A percentile compares a stretch with the other conserved stretches of the same genome.
phyloP scores from a whole-genome alignment of 2,113 vertebrate species.

The Syngnathoides biaculeatus region DNA sequence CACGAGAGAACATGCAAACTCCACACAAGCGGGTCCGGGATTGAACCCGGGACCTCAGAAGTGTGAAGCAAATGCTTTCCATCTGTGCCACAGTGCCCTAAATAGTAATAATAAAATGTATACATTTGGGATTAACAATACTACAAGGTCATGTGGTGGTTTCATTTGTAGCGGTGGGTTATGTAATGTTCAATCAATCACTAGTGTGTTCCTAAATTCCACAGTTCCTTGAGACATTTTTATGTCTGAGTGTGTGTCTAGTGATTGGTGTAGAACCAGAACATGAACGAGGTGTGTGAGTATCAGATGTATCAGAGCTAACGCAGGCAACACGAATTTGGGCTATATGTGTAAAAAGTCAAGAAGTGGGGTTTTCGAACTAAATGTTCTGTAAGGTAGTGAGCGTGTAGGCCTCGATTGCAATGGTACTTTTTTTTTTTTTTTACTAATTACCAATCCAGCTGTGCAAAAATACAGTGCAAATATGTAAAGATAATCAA shows the following conservation, averaged over 20 bases:
- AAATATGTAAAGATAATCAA: not conserved
- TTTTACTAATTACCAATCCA: not conserved
- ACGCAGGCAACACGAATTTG: not conserved
- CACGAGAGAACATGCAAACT: too few relatives aligned
- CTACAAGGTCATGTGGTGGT: not conserved
- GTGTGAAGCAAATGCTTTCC: too few relatives aligned
- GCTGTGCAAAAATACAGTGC: not conserved
- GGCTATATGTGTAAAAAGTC: not conserved
- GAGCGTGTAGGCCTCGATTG: too few relatives aligned
- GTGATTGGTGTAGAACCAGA: not conserved
- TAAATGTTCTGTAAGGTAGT: too few relatives aligned
- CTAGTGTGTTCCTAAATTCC: constrained; percentile 2
- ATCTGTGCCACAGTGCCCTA: too few relatives aligned
- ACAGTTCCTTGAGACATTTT: not conserved
- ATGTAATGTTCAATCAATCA: not conserved
- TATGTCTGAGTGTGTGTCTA: not conserved
- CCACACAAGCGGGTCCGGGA: too few relatives aligned
- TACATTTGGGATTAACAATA: not conserved
- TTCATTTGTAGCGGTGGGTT: not conserved
- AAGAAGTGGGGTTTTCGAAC: too few relatives aligned
- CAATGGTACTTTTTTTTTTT: not conserved
- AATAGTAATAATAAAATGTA: not conserved
- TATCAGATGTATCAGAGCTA: not conserved
- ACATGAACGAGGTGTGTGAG: not conserved
- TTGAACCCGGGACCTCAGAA: too few relatives aligned